These are phyloP conservation scores for Premnoplex brunnescens DNA, from an alignment of 2,797 vertebrate species.

Conservation along the genomic window DNA sequence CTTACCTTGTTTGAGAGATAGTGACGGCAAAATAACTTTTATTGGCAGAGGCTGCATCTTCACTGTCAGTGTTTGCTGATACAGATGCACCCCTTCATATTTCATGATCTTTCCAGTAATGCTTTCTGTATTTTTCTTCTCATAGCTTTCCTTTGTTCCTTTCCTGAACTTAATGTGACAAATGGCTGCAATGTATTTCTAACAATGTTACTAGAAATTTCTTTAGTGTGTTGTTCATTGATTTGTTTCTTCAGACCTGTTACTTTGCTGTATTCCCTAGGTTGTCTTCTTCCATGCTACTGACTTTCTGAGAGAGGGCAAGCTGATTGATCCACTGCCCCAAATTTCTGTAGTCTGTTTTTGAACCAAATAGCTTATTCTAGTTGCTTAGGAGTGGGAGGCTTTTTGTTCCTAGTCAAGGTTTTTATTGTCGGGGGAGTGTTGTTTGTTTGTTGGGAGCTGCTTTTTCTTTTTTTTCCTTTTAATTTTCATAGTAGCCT, in stretches of 20 bases:
- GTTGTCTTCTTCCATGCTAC: neutral
- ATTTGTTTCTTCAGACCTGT: neutral
- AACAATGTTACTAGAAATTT: neutral
- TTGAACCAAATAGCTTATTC: neutral
- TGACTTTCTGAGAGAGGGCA: neutral
- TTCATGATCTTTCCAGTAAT: neutral
- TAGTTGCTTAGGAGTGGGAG: neutral
- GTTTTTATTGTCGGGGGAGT: neutral
- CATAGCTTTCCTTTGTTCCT: neutral
- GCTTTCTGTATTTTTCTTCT: neutral
- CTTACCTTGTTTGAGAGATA: neutral
- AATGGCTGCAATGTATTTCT: neutral
- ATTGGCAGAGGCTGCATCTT: neutral
- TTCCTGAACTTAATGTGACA: neutral
- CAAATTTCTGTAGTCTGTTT: neutral
- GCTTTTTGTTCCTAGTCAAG: neutral
- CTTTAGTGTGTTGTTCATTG: neutral
- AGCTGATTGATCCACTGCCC: neutral
- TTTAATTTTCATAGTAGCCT: neutral
- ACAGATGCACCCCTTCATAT: too few relatives aligned
- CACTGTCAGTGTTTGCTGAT: neutral
- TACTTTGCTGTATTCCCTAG: neutral
- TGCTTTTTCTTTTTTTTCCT: neutral
- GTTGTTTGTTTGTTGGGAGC: neutral
- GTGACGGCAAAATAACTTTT: too few relatives aligned